phyloP scores from a whole-genome alignment of 2,888 invertebrate genomes.

The Escarpia spicata region DNA sequence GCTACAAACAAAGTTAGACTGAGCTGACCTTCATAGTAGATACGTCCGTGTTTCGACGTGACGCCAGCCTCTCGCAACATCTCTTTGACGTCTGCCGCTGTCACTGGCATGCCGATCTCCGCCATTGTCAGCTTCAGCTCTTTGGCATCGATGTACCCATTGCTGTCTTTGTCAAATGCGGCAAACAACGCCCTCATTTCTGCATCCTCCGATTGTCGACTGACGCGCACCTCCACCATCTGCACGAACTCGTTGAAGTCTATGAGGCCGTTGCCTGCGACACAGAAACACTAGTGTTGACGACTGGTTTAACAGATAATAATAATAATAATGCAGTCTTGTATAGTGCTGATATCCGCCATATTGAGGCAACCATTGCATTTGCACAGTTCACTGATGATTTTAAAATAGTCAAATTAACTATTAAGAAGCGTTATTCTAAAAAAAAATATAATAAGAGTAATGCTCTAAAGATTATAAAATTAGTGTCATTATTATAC shows the following conservation, averaged over 20 bases:
- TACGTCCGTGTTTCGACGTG: conserved; percentile 35
- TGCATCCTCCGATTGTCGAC: conserved; percentile 37
- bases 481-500: too few relatives aligned
- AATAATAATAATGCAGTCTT: too few relatives aligned
- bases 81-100: conserved; percentile 38
- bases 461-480: too few relatives aligned
- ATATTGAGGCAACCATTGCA: too few relatives aligned
- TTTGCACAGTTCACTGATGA: too few relatives aligned
- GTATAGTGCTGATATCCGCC: too few relatives aligned
- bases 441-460: too few relatives aligned
- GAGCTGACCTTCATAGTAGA: conserved; percentile 41
- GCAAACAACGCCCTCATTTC: conserved; percentile 41
- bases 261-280: conserved; percentile 42
- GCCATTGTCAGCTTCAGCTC: conserved; percentile 36
- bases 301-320: too few relatives aligned
- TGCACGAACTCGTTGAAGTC: conserved; percentile 42
- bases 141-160: conserved; percentile 35
- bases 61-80: conserved; percentile 44
- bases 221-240: conserved; percentile 39
- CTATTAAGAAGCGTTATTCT: too few relatives aligned
- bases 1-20: background rate
- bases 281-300: background rate
- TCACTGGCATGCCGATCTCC: conserved; percentile 33
- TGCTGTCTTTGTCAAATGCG: conserved; percentile 42
- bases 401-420: too few relatives aligned